Evolutionary conservation across 2,888 invertebrate genomes (phyloP), one percentile per base, ranked within the genome.

Genomic region (Eurois occulta): DNA sequence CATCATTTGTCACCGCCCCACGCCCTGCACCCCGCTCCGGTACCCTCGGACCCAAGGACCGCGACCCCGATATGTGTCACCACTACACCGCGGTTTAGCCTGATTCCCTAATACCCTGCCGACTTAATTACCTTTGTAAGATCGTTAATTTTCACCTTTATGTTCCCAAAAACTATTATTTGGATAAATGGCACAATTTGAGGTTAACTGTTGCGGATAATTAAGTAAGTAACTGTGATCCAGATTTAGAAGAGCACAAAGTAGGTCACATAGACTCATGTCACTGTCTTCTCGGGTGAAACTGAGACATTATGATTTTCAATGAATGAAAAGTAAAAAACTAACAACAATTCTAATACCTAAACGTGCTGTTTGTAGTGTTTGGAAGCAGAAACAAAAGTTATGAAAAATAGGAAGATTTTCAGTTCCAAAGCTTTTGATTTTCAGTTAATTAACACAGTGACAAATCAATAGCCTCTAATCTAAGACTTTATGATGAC

Each of bases 1-100:
- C 87, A 92, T 94, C 95, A 95, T 96, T 96, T 94, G 94, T 96
- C 95, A 95, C 91, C 81, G 89, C 85, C 74, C 78, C 81, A 76
- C 77, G 24, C 78, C 75, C 77, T 68, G 72, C 85, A 75, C 43
- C 72, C 74, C 71, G 48, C 72, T 77, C 87, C 82, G 81, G 78
- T 84, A 77, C 81, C 72, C 78, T 75, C 80, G 75, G 86, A 77
- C 76, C 85, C 72, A 81, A 89, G 87, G 88, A 78, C 77, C 77
- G 77, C 81, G 89, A 88, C 90, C 88, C 77, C 87, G 78, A 83
- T 84, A 80, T 83, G 77, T 87, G 87, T 78, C 77, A 75, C 80
- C 74, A 83, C 88, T 83, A 55, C 32, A 81, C 35, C 28, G 55
- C 46, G 77, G 86, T 81, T 75, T 85, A 77, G 41, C 78, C 88